Percentiles rank a stretch among this genome's conserved stretches.
Evolutionary conservation across 1,140 invertebrate genomes (phyloP).

Genomic region (Diachasmimorpha longicaudata): DNA sequence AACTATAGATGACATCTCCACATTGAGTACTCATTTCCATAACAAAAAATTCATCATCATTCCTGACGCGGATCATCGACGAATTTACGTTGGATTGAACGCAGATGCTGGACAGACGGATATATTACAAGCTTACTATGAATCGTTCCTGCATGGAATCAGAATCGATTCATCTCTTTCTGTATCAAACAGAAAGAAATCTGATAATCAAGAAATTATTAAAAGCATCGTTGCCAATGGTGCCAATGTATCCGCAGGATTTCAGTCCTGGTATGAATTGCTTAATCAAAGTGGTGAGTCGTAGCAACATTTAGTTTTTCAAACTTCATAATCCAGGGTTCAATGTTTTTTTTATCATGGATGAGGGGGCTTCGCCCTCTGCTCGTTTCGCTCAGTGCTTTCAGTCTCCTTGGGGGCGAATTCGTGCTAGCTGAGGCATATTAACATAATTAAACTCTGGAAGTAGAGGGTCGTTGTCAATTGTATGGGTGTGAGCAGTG

Average conservation of each 20-base stretch:
- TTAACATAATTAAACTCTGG: no score
- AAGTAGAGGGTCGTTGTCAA: no score
- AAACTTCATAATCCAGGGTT: background rate
- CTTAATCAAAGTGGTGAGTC: slow-evolving; percentile 16
- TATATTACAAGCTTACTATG: slow-evolving; percentile 65
- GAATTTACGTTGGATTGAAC: slow-evolving; percentile 60
- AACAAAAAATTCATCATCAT: slow-evolving; percentile 61
- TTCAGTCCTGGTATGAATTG: slow-evolving; percentile 5
- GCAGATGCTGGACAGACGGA: slow-evolving; percentile 52
- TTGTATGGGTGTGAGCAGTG: no score
- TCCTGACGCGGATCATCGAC: slow-evolving; percentile 51
- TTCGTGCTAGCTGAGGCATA: no score
- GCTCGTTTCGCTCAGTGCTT: no score
- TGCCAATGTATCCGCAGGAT: background rate
- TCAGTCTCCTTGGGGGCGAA: no score
- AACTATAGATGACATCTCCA: slow-evolving; percentile 42
- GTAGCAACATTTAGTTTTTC: background rate
- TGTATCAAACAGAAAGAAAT: background rate
- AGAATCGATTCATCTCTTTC: background rate
- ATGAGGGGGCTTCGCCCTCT: no score
- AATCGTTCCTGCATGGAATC: slow-evolving; percentile 58
- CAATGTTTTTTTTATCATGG: no score
- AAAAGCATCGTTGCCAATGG: background rate
- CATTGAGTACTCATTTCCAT: slow-evolving; percentile 51
- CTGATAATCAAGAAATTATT: background rate